phyloP scores from a whole-genome alignment of 2,797 vertebrate species.

The Mastacembelus armatus region DNA sequence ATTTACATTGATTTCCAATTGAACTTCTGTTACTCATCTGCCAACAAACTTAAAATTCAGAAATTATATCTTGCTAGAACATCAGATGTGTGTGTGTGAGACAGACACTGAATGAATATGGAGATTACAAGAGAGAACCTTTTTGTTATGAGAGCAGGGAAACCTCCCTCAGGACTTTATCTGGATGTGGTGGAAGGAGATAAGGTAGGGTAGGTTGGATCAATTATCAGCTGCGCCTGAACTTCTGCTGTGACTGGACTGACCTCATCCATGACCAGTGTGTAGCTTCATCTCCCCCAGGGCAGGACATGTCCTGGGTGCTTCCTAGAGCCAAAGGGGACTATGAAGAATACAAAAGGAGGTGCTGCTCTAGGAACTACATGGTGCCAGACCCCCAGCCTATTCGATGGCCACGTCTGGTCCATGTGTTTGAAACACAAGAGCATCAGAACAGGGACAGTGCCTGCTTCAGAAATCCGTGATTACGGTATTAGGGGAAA shows the following conservation, averaged over 20 bases:
- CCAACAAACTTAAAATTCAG: not conserved
- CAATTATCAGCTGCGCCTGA: slow-evolving; percentile 9
- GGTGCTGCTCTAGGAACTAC: no score
- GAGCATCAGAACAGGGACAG: no score
- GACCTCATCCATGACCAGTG: slow-evolving; percentile 23
- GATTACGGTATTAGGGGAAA: no score
- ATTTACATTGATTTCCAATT: no score
- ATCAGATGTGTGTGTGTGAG: not conserved
- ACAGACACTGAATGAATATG: not conserved
- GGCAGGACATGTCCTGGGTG: not conserved
- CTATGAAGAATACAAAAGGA: no score
- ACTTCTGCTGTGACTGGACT: not conserved
- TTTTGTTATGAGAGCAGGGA: slow-evolving; percentile 85
- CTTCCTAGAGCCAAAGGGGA: not conserved
- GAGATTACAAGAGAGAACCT: not conserved
- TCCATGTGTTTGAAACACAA: no score
- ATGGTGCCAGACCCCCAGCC: no score
- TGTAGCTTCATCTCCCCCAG: not conserved
- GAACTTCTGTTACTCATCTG: not conserved
- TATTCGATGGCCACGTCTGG: no score
- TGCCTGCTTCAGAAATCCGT: no score
- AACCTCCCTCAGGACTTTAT: slow-evolving; percentile 89
- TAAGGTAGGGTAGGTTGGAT: slow-evolving; percentile 90
- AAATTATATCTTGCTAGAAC: not conserved
- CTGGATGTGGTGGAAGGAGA: slow-evolving; percentile 92